Conservation (phyloP, 2,888 invertebrate species). For the Netelia melanura region DNA sequence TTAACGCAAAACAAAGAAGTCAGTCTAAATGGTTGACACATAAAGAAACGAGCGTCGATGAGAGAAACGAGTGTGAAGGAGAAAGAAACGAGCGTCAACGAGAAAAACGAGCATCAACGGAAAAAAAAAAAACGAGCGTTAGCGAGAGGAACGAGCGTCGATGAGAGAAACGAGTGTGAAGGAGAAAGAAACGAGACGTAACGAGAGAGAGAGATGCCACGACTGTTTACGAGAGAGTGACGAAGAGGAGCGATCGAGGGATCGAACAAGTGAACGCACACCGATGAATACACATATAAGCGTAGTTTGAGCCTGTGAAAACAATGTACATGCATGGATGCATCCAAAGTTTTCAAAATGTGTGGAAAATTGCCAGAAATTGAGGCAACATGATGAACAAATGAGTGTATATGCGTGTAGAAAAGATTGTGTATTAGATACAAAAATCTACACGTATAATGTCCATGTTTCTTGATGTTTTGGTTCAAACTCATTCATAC, state of each 20-base stretch:
- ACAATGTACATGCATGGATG: constrained; percentile 28
- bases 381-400: constrained; percentile 39
- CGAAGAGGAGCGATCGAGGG: constrained; percentile 28
- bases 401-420: constrained; percentile 40
- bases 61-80: too few relatives aligned
- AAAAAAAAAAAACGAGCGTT: too few relatives aligned
- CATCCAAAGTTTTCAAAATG: constrained; percentile 42
- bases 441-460: constrained; percentile 36
- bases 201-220: constrained; percentile 18
- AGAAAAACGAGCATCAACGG: too few relatives aligned
- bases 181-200: constrained; percentile 48
- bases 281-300: constrained; percentile 45
- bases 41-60: constrained; percentile 43
- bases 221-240: constrained; percentile 42
- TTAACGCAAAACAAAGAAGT: constrained; percentile 34
- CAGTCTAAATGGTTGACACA: constrained; percentile 34
- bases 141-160: too few relatives aligned
- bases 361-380: constrained; percentile 31
- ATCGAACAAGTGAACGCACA: constrained; percentile 45
- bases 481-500: constrained; percentile 20
- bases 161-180: too few relatives aligned
- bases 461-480: constrained; percentile 19
- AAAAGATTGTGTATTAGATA: constrained; percentile 49
- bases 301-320: constrained; percentile 47
- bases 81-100: too few relatives aligned